Base-by-base conservation (phyloP, 2,113 vertebrate genomes). In the Neotragus pygmaeus region DNA sequence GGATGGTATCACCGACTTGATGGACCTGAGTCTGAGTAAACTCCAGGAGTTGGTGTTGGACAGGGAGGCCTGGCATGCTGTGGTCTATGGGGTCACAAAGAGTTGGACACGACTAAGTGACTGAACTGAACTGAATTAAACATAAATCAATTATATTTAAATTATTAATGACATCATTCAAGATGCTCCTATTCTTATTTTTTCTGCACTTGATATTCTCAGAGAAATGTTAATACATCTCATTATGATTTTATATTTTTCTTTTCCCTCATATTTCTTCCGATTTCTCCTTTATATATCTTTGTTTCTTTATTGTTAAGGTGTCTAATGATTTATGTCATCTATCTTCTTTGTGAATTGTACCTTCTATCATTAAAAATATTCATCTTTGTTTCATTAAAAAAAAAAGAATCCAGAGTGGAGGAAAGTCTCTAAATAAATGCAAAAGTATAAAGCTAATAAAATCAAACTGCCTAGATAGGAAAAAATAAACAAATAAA, bases 401-500 rank as follows among this genome's bases (percentile, higher is more conserved):
- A 62, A 62, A 62, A 62, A 33, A n/a, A 64, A 64, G 30, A 64
- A 64, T 64, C 15, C 30, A 33, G 62, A 30, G 62, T 2, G 7
- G 62, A 64, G 30, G 30, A n/a, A 64, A 30, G 6, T 23, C 27
- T 96, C 33, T 91, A 83, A 78, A 53, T 89, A 47, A 62, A 33
- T 82, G 25, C 30, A 36, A 66, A 91, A 83, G 36, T 39, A 15
- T 30, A 47, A n/a, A 86, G 51, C 83, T 91, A 64, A 86, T 47
- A 60, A 88, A 91, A 57, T 36, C 3, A 30, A 27, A 62, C 23
- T 36, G 36, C 51, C 33, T 6, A 27, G 51, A 39, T 4, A 27
- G 0, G 33, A 66, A 94, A 90, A 90, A 94, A 39, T 25, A 90
- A 93, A 91, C 81, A 62, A 36, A 66, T 36, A 66, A 36, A 66